Base-by-base conservation (phyloP, 2,797 vertebrate genomes). In the Sparidentex hasta region DNA sequence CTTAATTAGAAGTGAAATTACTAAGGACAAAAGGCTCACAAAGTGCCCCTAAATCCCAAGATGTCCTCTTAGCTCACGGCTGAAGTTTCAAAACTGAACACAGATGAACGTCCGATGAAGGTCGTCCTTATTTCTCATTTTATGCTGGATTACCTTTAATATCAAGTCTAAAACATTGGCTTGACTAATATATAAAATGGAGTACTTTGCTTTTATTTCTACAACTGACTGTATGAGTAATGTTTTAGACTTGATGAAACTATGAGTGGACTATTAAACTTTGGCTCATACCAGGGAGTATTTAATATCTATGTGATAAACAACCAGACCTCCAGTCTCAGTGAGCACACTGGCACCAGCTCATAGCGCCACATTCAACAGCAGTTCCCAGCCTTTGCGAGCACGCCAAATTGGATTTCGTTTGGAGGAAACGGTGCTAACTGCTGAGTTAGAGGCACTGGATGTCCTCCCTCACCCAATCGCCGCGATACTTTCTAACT, bases 381-480 rank as follows among this genome's bases (percentile, higher is more conserved):
- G 72, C 58, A 51, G n/a, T 71, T 68, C 48, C 52, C 21, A 46
- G 44, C 71, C 48, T 68, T 38, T 23, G 55, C 29, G 44, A 73
- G 72, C 72, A 66, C 16, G 18, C 64, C 38, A 56, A 65, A 74
- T 44, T 80, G 50, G 55, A 74, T 74, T 80, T 59, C 41, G 51
- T 76, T 48, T 25, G 61, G 62, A 50, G 23, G 17, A 17, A 51
- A 44, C 52, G 55, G 58, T 65, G 50, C 48, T 61, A 69, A 71
- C 71, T 77, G 83, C 80, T 72, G 77, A 56, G 73, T 57, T 59
- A 70, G 47, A 64, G 38, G 23, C 48, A n/a, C 71, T 46, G 23
- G 54, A 74, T 20, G 44, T 79, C 33, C 64, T 71, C 68, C 21
- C 48, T 78, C 57, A 38, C 17, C 65, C 69, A 33, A 64, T 74